Conservation (phyloP, 1,140 invertebrate species). For the Streblospio benedicti region DNA sequence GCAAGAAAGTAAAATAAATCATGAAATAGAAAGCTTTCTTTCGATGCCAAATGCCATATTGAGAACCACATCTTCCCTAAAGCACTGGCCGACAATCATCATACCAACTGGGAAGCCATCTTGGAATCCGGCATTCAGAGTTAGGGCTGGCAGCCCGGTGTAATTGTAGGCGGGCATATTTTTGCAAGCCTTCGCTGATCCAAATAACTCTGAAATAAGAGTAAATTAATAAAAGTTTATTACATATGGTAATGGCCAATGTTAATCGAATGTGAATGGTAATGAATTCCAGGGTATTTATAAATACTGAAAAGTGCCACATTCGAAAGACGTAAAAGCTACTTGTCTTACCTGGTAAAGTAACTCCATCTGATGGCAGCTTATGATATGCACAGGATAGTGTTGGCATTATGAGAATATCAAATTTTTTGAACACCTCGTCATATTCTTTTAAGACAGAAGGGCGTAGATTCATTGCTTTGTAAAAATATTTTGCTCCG, state of each 20-base stretch:
- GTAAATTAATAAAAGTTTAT: neutral
- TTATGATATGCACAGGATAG: slow-evolving; percentile 20
- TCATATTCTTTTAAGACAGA: slow-evolving; percentile 23
- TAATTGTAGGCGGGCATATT: slow-evolving; percentile 13
- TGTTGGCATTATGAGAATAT: slow-evolving; percentile 33
- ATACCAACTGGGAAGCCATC: slow-evolving; percentile 17
- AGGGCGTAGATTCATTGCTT: slow-evolving; percentile 22
- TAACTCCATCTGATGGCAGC: slow-evolving; percentile 14
- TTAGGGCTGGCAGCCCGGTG: slow-evolving; percentile 17
- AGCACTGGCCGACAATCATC: slow-evolving; percentile 27
- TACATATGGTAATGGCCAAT: too few species aligned
- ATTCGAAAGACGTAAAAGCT: neutral
- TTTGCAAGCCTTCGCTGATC: neutral
- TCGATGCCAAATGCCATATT: slow-evolving; percentile 26
- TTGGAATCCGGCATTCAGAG: slow-evolving; percentile 15
- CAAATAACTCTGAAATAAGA: neutral
- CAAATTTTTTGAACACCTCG: slow-evolving; percentile 23
- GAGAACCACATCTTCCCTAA: slow-evolving; percentile 25
- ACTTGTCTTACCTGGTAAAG: slow-evolving; percentile 5
- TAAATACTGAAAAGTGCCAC: neutral
- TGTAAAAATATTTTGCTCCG: slow-evolving; percentile 24
- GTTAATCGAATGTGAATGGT: neutral
- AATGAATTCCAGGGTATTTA: neutral
- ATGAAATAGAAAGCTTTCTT: too few species aligned
- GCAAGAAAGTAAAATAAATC: too few species aligned